Percentiles rank a stretch among this genome's conserved stretches.
Evolutionary conservation across 2,797 vertebrate genomes (phyloP).

Genomic region (Heliangelus exortis): DNA sequence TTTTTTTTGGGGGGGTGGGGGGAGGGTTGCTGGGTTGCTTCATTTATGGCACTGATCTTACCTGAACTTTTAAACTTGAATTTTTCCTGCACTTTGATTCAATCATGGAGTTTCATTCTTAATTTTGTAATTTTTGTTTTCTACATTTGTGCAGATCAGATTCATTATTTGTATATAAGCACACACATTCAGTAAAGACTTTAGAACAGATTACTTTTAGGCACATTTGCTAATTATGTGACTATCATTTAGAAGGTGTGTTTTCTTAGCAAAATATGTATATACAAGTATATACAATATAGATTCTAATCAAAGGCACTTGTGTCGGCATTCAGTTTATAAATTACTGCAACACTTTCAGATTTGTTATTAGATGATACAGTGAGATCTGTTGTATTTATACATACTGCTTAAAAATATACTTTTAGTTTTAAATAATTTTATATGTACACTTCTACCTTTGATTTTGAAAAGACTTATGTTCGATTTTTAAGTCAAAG

Average conservation of each 20-base stretch:
- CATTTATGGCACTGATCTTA: conserved; percentile 77
- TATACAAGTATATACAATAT: conserved; percentile 75
- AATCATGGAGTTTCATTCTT: conserved; percentile 70
- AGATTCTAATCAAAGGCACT: conserved; percentile 77
- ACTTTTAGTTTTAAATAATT: conserved; percentile 86
- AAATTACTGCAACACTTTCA: conserved; percentile 85
- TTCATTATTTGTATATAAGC: conserved; percentile 72
- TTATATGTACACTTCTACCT: conserved; percentile 84
- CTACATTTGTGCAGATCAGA: conserved; percentile 65
- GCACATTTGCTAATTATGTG: conserved; percentile 62
- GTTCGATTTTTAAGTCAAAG: conserved; percentile 81
- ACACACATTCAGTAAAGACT: conserved; percentile 63
- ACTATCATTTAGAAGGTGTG: conserved; percentile 65
- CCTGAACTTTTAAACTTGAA: conserved; percentile 80
- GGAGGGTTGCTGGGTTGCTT: background rate
- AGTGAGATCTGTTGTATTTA: conserved; percentile 87
- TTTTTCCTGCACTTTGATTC: conserved; percentile 81
- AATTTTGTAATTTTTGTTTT: conserved; percentile 30
- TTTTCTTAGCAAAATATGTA: conserved; percentile 72
- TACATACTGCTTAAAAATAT: conserved; percentile 86
- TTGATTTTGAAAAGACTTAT: conserved; percentile 83
- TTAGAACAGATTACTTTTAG: conserved; percentile 62
- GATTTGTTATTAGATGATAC: conserved; percentile 88
- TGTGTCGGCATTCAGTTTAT: conserved; percentile 80
- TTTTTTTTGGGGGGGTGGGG: background rate